phyloP scores from a whole-genome alignment of 2,888 invertebrate species.

The Nemurella pictetii region DNA sequence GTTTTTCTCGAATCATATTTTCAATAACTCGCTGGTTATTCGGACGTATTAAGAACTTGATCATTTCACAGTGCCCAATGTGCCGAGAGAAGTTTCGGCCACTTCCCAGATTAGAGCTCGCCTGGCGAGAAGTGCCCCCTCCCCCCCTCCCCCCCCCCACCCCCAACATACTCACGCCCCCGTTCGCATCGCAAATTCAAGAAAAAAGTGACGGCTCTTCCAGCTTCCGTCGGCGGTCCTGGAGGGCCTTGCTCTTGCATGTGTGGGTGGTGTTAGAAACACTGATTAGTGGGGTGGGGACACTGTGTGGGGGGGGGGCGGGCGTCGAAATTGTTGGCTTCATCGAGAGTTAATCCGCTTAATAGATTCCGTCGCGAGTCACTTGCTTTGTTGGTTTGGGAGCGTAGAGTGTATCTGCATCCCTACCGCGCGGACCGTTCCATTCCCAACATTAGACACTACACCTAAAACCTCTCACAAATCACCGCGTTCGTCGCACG shows the following conservation, averaged over 20 bases:
- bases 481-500: slow-evolving; percentile 3
- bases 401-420: slow-evolving; percentile 30
- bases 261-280: slow-evolving; percentile 13
- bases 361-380: slow-evolving; percentile 56
- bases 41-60: too few relatives aligned
- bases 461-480: slow-evolving; percentile 29
- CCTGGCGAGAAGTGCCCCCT: slow-evolving; percentile 9
- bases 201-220: slow-evolving; percentile 34
- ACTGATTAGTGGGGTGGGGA: neutral
- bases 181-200: slow-evolving; percentile 31
- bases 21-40: too few relatives aligned
- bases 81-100: slow-evolving; percentile 1
- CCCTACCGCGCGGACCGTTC: slow-evolving; percentile 11
- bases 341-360: slow-evolving; percentile 56
- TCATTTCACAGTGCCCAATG: too few relatives aligned
- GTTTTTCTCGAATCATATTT: neutral
- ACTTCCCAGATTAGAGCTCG: slow-evolving; percentile 30
- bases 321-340: slow-evolving; percentile 49
- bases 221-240: neutral
- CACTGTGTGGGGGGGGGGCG: neutral
- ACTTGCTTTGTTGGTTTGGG: slow-evolving; percentile 44
- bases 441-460: neutral
- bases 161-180: too few relatives aligned
- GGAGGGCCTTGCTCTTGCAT: slow-evolving; percentile 14
- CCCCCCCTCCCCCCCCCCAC: too few relatives aligned